Percentiles rank a stretch among this genome's conserved stretches.
Conservation (phyloP, 2,113 vertebrate species). For the Mixornis gularis region DNA sequence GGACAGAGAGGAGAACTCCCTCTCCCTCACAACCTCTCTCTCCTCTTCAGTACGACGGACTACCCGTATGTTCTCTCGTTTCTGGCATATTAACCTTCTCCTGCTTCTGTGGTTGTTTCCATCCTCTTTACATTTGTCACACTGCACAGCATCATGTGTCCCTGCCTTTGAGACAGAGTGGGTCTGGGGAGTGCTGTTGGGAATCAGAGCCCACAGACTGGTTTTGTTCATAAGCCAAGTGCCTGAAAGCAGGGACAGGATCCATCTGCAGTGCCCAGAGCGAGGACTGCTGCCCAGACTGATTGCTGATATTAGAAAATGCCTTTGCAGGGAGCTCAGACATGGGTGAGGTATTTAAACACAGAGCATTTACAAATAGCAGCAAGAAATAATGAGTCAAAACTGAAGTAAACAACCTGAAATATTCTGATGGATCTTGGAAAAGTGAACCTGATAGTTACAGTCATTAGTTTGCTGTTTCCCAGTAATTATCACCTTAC, state of each 20-base stretch:
- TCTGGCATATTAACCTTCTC: not conserved
- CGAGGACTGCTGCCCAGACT: not conserved
- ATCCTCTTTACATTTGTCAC: not conserved
- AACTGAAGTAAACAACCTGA: not conserved
- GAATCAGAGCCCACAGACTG: not conserved
- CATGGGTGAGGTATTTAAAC: not conserved
- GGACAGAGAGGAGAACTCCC: constrained; percentile 89
- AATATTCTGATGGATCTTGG: not conserved
- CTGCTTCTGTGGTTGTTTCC: not conserved
- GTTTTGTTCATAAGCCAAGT: not conserved
- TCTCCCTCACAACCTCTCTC: constrained; percentile 88
- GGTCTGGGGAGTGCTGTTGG: not conserved
- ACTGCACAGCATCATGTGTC: fast-evolving
- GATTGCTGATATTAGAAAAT: not conserved
- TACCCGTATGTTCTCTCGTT: constrained; percentile 77
- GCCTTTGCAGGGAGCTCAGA: not conserved
- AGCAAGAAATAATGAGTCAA: not conserved
- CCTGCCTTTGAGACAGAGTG: not conserved
- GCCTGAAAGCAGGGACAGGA: not conserved
- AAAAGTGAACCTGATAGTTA: not conserved
- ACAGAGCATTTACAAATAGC: not conserved
- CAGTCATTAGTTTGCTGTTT: not conserved
- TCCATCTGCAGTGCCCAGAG: not conserved
- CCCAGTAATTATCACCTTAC: not conserved
- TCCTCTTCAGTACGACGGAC: constrained; percentile 90